Evolutionary conservation across 2,888 invertebrate species (phyloP).

Genomic region (Drosophila tanythrix): DNA sequence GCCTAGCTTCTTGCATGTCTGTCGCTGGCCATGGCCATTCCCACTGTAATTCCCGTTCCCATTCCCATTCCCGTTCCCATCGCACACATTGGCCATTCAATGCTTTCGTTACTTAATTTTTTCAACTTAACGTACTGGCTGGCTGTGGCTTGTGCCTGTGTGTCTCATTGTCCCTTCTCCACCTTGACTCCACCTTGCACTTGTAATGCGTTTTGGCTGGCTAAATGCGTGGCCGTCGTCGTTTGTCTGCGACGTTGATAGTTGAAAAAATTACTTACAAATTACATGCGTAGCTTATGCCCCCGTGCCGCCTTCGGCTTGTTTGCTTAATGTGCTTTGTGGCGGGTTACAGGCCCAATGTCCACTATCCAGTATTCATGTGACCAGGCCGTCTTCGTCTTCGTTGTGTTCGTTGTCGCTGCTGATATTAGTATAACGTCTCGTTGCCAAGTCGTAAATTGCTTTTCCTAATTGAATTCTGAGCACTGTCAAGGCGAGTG

Average conservation of each 20-base stretch:
- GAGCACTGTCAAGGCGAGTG: conserved; percentile 66
- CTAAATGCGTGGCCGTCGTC: conserved; percentile 66
- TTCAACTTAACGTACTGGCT: conserved; percentile 58
- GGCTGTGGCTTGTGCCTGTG: conserved; percentile 66
- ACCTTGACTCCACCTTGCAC: not conserved
- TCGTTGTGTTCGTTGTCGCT: conserved; percentile 22
- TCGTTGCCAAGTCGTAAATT: conserved; percentile 75
- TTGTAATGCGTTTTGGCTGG: conserved; percentile 62
- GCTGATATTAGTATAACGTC: conserved; percentile 72
- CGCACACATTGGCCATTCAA: conserved; percentile 58
- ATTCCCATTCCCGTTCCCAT: conserved; percentile 30
- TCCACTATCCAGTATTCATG: conserved; percentile 29
- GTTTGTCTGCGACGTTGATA: conserved; percentile 74
- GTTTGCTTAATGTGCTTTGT: conserved; percentile 75
- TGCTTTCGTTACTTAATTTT: conserved; percentile 79
- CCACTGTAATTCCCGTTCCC: conserved; percentile 28
- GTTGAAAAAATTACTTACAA: conserved; percentile 81
- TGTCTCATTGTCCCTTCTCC: conserved; percentile 24
- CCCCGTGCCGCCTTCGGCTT: conserved; percentile 77
- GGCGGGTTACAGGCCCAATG: conserved; percentile 54
- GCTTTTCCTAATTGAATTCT: conserved; percentile 78
- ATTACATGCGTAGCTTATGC: conserved; percentile 81
- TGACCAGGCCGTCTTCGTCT: conserved; percentile 19
- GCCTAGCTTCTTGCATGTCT: conserved; percentile 55
- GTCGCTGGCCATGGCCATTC: conserved; percentile 39